Evolutionary conservation across 2,113 vertebrate genomes (phyloP), one percentile per base, ranked within the genome.

Genomic region (Ia io): DNA sequence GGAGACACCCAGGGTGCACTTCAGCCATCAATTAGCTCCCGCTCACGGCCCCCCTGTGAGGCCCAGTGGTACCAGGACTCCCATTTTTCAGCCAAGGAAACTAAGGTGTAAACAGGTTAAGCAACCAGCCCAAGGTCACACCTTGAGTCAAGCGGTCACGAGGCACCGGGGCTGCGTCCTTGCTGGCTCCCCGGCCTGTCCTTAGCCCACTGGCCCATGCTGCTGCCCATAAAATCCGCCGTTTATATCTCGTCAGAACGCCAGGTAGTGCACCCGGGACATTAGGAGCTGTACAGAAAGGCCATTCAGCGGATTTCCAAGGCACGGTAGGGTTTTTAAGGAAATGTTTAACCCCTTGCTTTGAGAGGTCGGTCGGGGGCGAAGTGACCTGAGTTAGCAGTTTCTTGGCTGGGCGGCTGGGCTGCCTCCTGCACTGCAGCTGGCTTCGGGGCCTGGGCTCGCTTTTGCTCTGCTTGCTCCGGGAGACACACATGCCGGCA

Each of bases 151-250:
- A 95, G 97, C 86, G 83, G 97, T 91, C 97, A 94, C 85, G 7
- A 92, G 95, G 94, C 83, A 9, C 93, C 4, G 2, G 67, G 93
- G 51, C 70, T 23, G 56, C 28, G 10, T 97, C 97, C 97, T 97
- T 84, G 93, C 95, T 71, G 97, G 82, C 96, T 98, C 97, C 97
- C 97, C 0, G 93, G 96, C 97, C 97, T 97, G 97, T 97, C 97
- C 97, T 97, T 97, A 97, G 97, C 97, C 96, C 96, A 97, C 97
- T 97, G 97, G 97, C 97, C 97, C 97, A 97, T 97, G 97, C 96
- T 77, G 70, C 88, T 63, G 97, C 96, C 96, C 94, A 97, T 97
- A 97, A 98, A 98, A 97, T 63, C 90, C 16, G 40, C 95, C 35
- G 2, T 97, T 98, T 96, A 97, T 94, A 76, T 95, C 97, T 96